phyloP scores from a whole-genome alignment of 1,140 invertebrate species.

The Choristoneura fumiferana region DNA sequence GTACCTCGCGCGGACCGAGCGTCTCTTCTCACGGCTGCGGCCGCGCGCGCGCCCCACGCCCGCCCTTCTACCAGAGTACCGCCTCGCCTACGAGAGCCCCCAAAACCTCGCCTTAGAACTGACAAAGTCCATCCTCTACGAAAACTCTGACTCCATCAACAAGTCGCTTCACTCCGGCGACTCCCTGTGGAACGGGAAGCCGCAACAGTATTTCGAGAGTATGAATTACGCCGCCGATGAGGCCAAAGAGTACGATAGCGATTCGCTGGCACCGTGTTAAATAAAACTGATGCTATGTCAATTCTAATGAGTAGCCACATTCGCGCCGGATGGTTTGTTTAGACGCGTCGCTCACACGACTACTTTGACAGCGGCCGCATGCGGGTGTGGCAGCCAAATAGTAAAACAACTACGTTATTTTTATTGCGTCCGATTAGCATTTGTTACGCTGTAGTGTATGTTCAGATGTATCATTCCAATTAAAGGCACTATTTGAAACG shows the following conservation, averaged over 20 bases:
- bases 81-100: conserved; percentile 43
- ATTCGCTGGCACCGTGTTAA: conserved; percentile 53
- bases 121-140: conserved; percentile 52
- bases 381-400: too few species aligned
- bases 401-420: too few species aligned
- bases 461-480: conserved; percentile 31
- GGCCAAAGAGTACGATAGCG: conserved; percentile 56
- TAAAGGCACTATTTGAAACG: conserved; percentile 20
- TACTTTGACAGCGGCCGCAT: too few species aligned
- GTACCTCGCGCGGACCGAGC: conserved; percentile 53
- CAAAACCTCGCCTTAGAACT: conserved; percentile 57
- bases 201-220: conserved; percentile 71
- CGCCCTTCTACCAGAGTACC: conserved; percentile 21
- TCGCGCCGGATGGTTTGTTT: not conserved
- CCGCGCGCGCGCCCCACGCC: conserved; percentile 28
- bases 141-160: conserved; percentile 50
- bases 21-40: conserved; percentile 41
- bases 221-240: conserved; percentile 51
- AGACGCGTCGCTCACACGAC: not conserved
- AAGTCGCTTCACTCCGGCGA: conserved; percentile 44
- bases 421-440: conserved; percentile 21
- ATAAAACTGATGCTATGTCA: not conserved
- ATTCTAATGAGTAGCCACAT: not conserved
- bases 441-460: not conserved
- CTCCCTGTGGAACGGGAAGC: conserved; percentile 65